Percentiles rank a stretch among this genome's conserved stretches.
phyloP scores from a whole-genome alignment of 2,888 invertebrate genomes.

The Stegana nigrithorax region DNA sequence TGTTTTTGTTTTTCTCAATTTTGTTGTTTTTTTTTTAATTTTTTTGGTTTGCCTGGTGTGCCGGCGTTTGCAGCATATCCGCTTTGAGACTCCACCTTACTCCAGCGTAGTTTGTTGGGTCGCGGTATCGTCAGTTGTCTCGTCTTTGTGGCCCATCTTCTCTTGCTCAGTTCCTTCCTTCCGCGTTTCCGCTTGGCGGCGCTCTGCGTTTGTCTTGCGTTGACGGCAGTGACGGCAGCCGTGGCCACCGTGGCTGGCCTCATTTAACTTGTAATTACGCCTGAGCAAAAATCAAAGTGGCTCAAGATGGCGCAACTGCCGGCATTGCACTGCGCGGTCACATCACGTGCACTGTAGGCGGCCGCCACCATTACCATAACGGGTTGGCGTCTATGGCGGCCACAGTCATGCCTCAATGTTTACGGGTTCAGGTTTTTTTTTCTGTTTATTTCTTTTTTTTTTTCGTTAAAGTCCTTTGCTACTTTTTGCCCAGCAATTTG shows the following conservation, averaged over 20 bases:
- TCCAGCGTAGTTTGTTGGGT: too few species aligned
- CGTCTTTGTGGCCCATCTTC: slow-evolving; percentile 4
- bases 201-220: slow-evolving; percentile 23
- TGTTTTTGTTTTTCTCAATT: neutral
- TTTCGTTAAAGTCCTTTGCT: neutral
- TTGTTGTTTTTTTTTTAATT: neutral
- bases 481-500: slow-evolving; percentile 49
- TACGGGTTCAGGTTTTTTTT: slow-evolving; percentile 18
- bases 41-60: too few species aligned
- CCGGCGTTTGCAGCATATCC: too few species aligned
- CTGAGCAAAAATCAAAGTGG: slow-evolving; percentile 59
- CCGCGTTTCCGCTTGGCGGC: slow-evolving; percentile 60
- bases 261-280: slow-evolving; percentile 65
- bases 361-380: neutral
- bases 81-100: too few species aligned
- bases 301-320: slow-evolving; percentile 51
- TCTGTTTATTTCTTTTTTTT: neutral
- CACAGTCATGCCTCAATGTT: too few species aligned
- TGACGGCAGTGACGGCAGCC: slow-evolving; percentile 24
- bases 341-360: neutral
- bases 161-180: slow-evolving; percentile 48
- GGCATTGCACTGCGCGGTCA: neutral
- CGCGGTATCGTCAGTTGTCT: neutral
- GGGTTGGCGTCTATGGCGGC: slow-evolving; percentile 35
- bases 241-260: slow-evolving; percentile 52